Evolutionary conservation across 2,888 invertebrate species (phyloP).

Genomic region (Protonemura montana): DNA sequence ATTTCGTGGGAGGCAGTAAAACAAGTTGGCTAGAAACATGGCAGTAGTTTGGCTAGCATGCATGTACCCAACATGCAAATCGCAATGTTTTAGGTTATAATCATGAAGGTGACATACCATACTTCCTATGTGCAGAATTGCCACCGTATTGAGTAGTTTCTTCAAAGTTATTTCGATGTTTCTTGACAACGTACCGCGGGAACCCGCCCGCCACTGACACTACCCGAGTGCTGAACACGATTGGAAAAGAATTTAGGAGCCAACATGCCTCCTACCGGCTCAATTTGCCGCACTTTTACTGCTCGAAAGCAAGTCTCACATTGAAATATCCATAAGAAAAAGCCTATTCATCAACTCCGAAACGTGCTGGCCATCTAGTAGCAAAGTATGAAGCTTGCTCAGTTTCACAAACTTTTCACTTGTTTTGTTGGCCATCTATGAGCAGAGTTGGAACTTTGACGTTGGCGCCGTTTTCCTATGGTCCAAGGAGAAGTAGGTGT

Average conservation of each 20-base stretch:
- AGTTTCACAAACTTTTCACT: neutral
- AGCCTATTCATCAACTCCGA: neutral
- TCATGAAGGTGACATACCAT: neutral
- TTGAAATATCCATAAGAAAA: neutral
- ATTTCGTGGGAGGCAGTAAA: neutral
- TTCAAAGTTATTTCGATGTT: neutral
- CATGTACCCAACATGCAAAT: neutral
- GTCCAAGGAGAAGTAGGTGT: slow-evolving; percentile 1
- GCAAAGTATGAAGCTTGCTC: neutral
- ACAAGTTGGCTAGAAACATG: neutral
- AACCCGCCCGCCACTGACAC: neutral
- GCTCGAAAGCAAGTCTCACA: neutral
- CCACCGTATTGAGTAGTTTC: neutral
- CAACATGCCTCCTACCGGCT: neutral
- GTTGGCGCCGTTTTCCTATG: neutral
- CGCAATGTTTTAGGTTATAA: no score
- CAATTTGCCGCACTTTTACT: neutral
- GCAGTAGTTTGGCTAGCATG: neutral
- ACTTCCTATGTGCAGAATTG: neutral
- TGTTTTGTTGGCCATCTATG: neutral
- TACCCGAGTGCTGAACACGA: neutral
- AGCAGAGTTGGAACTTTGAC: neutral
- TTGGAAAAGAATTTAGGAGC: neutral
- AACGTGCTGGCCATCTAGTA: neutral
- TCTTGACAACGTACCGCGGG: neutral